Evolutionary conservation across 2,113 vertebrate species (phyloP).

Genomic region (Platycercus adscitus): DNA sequence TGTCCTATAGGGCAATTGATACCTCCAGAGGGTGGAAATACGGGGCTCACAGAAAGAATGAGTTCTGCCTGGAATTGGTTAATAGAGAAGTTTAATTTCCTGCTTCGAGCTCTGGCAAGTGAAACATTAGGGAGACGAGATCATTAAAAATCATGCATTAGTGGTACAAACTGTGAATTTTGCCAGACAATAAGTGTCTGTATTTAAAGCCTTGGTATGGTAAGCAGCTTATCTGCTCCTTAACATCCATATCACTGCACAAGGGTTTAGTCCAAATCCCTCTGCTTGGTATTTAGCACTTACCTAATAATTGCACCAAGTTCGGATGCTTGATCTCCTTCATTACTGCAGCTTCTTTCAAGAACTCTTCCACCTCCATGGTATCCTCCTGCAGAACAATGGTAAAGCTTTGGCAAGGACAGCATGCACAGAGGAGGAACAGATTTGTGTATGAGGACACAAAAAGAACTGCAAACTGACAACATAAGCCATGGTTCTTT

Average conservation of each 20-base stretch:
- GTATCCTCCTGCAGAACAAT: constrained; percentile 90
- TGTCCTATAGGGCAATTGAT: neutral
- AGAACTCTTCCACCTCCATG: constrained; percentile 99
- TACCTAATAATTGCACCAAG: constrained; percentile 95
- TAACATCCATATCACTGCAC: constrained; percentile 8
- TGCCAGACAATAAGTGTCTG: constrained; percentile 38
- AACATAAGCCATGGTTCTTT: neutral
- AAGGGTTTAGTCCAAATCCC: constrained; percentile 12
- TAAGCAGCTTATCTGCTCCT: constrained; percentile 43
- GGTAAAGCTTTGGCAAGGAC: constrained; percentile 10
- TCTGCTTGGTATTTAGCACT: constrained; percentile 49
- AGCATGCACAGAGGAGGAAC: neutral
- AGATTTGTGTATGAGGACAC: neutral
- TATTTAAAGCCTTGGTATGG: neutral
- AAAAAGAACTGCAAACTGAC: neutral
- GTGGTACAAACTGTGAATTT: constrained; percentile 10
- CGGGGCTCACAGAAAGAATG: neutral
- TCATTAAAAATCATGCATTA: constrained; percentile 45
- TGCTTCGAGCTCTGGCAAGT: constrained; percentile 25
- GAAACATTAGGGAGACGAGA: neutral
- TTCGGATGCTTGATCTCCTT: constrained; percentile 99
- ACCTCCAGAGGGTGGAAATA: neutral
- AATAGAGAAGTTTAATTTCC: constrained; percentile 10
- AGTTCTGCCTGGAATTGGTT: constrained; percentile 6
- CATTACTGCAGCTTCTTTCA: constrained; percentile 98